A percentile compares a stretch with the other conserved stretches of the same genome.
These are phyloP conservation scores for Stenodema calcarata DNA, from an alignment of 2,888 invertebrate genomes.

Conservation along the genomic window DNA sequence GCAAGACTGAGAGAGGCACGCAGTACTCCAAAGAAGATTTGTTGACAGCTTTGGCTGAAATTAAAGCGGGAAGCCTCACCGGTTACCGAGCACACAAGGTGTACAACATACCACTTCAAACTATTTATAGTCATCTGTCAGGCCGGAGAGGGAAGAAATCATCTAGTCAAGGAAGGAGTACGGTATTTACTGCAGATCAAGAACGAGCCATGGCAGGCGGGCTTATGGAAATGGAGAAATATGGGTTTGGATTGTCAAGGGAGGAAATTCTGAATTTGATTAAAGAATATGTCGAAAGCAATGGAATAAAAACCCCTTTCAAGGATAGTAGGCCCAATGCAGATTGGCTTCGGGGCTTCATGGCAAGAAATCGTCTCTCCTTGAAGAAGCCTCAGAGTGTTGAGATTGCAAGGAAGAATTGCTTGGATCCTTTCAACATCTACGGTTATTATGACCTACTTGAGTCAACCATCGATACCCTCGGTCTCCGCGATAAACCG, in stretches of 20 bases:
- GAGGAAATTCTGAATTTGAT: conserved; percentile 59
- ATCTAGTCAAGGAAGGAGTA: not conserved
- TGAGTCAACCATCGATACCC: not conserved
- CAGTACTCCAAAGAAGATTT: not conserved
- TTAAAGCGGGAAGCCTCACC: not conserved
- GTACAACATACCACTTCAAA: conserved; percentile 55
- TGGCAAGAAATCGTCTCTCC: conserved; percentile 58
- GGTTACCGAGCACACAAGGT: conserved; percentile 42
- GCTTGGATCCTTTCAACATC: conserved; percentile 56
- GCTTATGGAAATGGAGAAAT: conserved; percentile 58
- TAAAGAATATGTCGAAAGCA: conserved; percentile 57
- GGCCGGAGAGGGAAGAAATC: conserved; percentile 48
- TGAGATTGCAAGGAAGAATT: conserved; percentile 59
- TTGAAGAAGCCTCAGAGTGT: conserved; percentile 60
- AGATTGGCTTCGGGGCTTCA: conserved; percentile 59
- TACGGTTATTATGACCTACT: conserved; percentile 56
- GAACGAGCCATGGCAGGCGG: conserved; percentile 55
- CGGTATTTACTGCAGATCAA: not conserved
- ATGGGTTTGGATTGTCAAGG: conserved; percentile 60
- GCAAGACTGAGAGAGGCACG: conserved; percentile 40
- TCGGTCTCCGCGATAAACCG: conserved; percentile 47
- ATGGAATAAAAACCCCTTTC: conserved; percentile 58
- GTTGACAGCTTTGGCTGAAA: not conserved
- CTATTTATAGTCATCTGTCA: conserved; percentile 53
- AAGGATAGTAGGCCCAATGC: conserved; percentile 58